Conservation (phyloP, 2,113 vertebrate genomes). For the Pipra filicauda region DNA sequence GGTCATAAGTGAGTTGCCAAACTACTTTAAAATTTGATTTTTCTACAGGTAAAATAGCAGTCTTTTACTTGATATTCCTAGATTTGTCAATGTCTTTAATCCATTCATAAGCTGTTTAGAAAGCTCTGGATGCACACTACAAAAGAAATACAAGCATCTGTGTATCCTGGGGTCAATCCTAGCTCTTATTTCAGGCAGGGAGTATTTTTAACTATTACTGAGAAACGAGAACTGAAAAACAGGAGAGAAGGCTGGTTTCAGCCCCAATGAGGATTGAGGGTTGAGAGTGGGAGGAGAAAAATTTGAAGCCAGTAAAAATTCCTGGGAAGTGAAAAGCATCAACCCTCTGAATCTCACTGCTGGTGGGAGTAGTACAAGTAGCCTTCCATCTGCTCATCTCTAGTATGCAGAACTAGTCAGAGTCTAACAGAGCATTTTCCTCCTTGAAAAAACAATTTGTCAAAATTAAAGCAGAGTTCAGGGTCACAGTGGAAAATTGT, state of each 20-base stretch:
- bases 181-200: background rate
- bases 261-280: background rate
- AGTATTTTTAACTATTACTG: background rate
- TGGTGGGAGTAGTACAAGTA: slow-evolving; percentile 15
- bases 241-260: background rate
- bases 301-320: background rate
- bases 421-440: background rate
- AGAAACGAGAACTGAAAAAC: background rate
- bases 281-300: slow-evolving; percentile 7
- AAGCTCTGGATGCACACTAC: background rate
- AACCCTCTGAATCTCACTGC: background rate
- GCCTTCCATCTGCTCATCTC: slow-evolving; percentile 40
- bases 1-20: background rate
- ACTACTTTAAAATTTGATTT: background rate
- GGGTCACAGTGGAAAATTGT: background rate
- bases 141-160: background rate
- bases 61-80: background rate
- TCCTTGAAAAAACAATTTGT: background rate
- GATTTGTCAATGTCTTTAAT: background rate
- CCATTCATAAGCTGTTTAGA: background rate
- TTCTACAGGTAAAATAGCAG: background rate
- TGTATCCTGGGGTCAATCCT: background rate
- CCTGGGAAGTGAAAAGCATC: slow-evolving; percentile 14
- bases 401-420: background rate
- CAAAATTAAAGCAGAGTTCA: background rate